phyloP scores from a whole-genome alignment of 2,888 invertebrate species.

The Apantesis nais region DNA sequence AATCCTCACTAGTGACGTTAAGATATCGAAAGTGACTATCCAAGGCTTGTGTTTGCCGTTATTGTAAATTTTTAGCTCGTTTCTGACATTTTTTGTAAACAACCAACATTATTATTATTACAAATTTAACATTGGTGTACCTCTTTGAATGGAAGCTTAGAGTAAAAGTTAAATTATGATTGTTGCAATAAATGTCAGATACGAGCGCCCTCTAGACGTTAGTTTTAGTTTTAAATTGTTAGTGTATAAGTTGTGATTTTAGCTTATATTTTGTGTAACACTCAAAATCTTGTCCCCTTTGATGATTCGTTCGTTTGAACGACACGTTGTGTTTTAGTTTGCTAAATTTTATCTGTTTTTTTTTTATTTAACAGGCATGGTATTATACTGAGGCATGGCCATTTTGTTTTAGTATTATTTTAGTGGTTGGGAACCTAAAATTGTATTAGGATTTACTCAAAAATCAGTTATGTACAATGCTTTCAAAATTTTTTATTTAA shows the following conservation, averaged over 20 bases:
- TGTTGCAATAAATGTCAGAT: constrained; percentile 9
- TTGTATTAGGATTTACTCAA: constrained; percentile 16
- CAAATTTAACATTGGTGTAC: neutral
- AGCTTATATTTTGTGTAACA: constrained; percentile 36
- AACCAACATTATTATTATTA: neutral
- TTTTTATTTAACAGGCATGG: constrained; percentile 33
- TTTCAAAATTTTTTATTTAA: neutral
- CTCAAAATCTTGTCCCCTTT: constrained; percentile 18
- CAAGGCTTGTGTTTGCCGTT: constrained; percentile 45
- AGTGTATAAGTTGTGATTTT: constrained; percentile 46
- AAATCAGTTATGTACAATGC: constrained; percentile 3
- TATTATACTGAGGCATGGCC: constrained; percentile 44
- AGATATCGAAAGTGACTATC: constrained; percentile 16
- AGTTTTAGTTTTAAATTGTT: constrained; percentile 45
- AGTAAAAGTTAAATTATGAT: too few relatives aligned
- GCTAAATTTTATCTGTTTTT: constrained; percentile 60
- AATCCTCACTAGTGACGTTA: constrained; percentile 24
- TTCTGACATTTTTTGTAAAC: constrained; percentile 7
- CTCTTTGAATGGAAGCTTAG: too few relatives aligned
- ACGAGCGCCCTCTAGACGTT: constrained; percentile 16
- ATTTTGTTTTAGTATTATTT: constrained; percentile 37
- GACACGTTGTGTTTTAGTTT: constrained; percentile 61
- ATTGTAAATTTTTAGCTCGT: constrained; percentile 34
- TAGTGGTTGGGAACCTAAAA: constrained; percentile 24
- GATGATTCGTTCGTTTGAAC: constrained; percentile 41